These are phyloP conservation scores for Buteo buteo DNA, from an alignment of 2,113 vertebrate species.

Conservation along the genomic window DNA sequence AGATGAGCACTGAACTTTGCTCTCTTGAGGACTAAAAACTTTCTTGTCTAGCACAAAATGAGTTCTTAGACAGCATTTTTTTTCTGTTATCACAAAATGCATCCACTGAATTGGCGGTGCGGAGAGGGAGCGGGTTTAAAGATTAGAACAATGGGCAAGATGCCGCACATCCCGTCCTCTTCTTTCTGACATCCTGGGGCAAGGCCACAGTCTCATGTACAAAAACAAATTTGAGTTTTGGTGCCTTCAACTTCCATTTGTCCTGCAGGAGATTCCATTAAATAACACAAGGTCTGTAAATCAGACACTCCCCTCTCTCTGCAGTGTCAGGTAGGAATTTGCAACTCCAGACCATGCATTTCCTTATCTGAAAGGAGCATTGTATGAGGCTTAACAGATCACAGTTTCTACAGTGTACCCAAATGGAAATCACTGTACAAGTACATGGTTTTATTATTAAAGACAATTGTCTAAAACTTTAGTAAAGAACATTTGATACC, in stretches of 20 bases:
- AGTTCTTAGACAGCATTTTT: background rate
- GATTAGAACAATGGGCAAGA: background rate
- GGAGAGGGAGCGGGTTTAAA: background rate
- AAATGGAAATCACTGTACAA: background rate
- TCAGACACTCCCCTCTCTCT: background rate
- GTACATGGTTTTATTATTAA: background rate
- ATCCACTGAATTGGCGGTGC: background rate
- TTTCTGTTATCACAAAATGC: background rate
- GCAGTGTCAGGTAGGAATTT: conserved; percentile 15
- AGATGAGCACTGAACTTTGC: background rate
- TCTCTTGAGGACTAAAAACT: background rate
- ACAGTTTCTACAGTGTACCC: background rate
- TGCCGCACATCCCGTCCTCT: background rate
- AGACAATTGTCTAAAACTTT: background rate
- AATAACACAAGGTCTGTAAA: background rate
- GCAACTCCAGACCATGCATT: background rate
- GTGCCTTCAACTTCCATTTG: background rate
- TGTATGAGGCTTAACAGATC: conserved; percentile 7
- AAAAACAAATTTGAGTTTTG: background rate
- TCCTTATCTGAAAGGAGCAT: background rate
- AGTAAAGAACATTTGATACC: background rate
- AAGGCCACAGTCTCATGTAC: background rate
- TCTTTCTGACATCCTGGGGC: background rate
- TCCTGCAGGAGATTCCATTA: background rate
- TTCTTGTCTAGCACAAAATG: background rate